phyloP scores from a whole-genome alignment of 2,888 invertebrate genomes.

The Hofmannophila pseudospretella region DNA sequence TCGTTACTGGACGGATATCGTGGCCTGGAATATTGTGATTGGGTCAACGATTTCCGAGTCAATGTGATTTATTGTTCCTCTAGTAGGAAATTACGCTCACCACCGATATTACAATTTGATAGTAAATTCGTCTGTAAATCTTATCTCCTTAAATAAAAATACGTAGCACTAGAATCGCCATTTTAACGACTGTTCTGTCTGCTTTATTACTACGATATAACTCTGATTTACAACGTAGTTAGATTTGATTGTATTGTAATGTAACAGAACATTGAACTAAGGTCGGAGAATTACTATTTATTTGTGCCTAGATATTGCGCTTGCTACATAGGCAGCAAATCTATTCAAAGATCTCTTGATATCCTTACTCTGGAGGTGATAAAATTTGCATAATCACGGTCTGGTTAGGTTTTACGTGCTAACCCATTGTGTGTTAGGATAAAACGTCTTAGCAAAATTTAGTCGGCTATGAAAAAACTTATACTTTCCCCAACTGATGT shows the following conservation, averaged over 20 bases:
- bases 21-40: constrained; percentile 18
- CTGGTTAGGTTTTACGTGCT: no score
- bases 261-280: neutral
- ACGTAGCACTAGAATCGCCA: neutral
- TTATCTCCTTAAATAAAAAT: neutral
- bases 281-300: neutral
- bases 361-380: no score
- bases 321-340: neutral
- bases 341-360: neutral
- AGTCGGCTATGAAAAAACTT: no score
- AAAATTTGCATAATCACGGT: no score
- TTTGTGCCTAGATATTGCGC: no score
- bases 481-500: no score
- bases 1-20: constrained; percentile 29
- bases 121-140: neutral
- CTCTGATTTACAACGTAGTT: neutral
- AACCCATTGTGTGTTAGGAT: no score
- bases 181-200: neutral
- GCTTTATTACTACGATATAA: neutral
- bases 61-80: constrained; percentile 16
- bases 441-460: no score
- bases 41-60: constrained; percentile 14
- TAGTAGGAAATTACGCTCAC: constrained; percentile 17
- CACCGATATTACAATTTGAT: constrained; percentile 6
- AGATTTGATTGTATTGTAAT: neutral